Evolutionary conservation across 2,113 vertebrate species (phyloP).

Genomic region (Sinocyclocheilus maitianheensis): DNA sequence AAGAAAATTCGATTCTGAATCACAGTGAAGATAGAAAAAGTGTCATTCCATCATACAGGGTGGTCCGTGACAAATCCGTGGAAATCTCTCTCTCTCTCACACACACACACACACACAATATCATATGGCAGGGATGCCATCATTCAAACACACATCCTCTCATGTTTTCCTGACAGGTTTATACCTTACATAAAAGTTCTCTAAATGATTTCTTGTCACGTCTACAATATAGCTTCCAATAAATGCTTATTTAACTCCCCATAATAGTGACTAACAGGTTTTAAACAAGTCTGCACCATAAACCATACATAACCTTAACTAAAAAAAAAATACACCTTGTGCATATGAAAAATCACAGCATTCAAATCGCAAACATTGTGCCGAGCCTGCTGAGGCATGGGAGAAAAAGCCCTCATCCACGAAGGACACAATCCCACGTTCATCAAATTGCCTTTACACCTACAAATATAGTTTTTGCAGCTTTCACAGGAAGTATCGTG

Average conservation of each 20-base stretch:
- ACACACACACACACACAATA: neutral
- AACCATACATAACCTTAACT: neutral
- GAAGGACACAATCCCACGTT: slow-evolving; percentile 23
- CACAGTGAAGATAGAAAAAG: slow-evolving; percentile 32
- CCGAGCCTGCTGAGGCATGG: slow-evolving; percentile 9
- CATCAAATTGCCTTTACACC: neutral
- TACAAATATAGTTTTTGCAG: slow-evolving; percentile 2
- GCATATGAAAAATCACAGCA: neutral
- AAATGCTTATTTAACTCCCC: neutral
- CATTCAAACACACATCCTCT: neutral
- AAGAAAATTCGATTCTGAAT: slow-evolving; percentile 27
- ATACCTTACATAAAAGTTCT: slow-evolving; percentile 20
- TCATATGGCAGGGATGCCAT: neutral
- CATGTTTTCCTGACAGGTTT: slow-evolving; percentile 8
- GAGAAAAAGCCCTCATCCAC: neutral
- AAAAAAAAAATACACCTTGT: neutral
- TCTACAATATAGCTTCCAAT: neutral
- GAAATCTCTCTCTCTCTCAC: neutral
- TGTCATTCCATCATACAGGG: slow-evolving; percentile 19
- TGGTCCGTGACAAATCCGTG: slow-evolving; percentile 12
- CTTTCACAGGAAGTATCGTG: neutral
- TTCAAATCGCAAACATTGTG: neutral
- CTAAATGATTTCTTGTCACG: neutral
- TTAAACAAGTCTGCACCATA: neutral
- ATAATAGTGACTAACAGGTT: neutral